Conservation (phyloP, 2,113 vertebrate genomes). For the Psephotus haematonotus region DNA sequence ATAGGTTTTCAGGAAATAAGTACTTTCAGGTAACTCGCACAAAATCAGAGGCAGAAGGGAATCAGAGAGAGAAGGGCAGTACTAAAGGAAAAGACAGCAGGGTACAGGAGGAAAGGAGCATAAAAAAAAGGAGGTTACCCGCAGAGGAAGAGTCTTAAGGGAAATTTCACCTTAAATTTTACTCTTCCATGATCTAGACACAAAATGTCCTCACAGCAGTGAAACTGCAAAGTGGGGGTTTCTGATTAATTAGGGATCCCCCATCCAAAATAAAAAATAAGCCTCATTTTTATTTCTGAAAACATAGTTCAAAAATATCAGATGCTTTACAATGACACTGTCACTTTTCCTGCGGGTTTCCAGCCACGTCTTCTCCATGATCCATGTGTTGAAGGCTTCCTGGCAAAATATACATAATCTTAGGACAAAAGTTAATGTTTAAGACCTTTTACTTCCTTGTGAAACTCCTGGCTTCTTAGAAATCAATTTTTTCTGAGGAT, state of each 20-base stretch:
- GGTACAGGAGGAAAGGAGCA: not conserved
- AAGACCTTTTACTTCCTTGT: not conserved
- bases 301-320: not conserved
- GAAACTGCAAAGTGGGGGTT: not conserved
- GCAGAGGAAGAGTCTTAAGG: not conserved
- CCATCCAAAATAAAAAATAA: fast-evolving
- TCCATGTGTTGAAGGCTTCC: not conserved
- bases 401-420: not conserved
- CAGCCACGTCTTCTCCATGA: not conserved
- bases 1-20: not conserved
- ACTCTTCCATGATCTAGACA: not conserved
- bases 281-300: not conserved
- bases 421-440: not conserved
- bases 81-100: not conserved
- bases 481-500: not conserved
- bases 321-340: not conserved
- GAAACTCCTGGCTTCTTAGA: not conserved
- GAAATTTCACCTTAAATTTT: not conserved
- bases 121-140: not conserved
- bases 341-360: not conserved
- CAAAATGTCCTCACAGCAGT: not conserved
- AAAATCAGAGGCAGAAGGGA: not conserved
- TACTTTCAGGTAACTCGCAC: not conserved
- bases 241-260: not conserved
- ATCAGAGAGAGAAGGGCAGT: not conserved